These are phyloP conservation scores for Selene dorsalis DNA, from an alignment of 2,797 vertebrate species.

Conservation along the genomic window DNA sequence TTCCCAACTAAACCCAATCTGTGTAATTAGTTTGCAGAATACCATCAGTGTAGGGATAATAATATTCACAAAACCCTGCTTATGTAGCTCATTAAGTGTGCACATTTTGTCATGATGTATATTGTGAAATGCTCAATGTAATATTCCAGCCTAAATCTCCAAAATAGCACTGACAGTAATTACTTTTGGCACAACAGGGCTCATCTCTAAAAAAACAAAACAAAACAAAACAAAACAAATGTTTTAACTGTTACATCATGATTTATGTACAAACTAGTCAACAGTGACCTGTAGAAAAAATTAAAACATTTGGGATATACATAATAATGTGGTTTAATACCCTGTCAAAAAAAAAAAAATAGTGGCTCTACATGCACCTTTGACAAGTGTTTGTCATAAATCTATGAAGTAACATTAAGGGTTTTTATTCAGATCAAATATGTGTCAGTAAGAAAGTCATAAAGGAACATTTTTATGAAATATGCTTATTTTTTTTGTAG, in stretches of 20 bases:
- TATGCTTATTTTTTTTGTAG: background rate
- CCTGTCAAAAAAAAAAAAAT: conserved; percentile 1
- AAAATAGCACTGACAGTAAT: conserved; percentile 51
- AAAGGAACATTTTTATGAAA: conserved; percentile 11
- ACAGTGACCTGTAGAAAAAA: conserved; percentile 16
- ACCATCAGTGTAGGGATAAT: conserved; percentile 31
- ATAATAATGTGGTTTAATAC: conserved; percentile 18
- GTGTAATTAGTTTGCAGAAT: conserved; percentile 51
- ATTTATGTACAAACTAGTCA: conserved; percentile 10
- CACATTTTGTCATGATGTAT: conserved; percentile 54
- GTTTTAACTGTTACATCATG: conserved; percentile 31
- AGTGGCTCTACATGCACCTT: conserved; percentile 61
- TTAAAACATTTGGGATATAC: background rate
- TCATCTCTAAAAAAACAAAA: conserved; percentile 46
- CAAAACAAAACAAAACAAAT: conserved; percentile 19
- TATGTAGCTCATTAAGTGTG: conserved; percentile 47
- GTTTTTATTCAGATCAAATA: background rate
- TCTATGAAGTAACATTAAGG: conserved; percentile 25
- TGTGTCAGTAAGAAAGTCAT: conserved; percentile 24
- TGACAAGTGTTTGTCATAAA: conserved; percentile 41
- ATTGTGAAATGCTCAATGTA: conserved; percentile 48
- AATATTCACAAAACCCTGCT: conserved; percentile 46
- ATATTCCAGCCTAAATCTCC: conserved; percentile 52
- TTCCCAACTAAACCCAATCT: conserved; percentile 42
- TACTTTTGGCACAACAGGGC: conserved; percentile 54